These are phyloP conservation scores for Pollenia griseotomentosa DNA, from an alignment of 2,888 invertebrate species.

Conservation along the genomic window DNA sequence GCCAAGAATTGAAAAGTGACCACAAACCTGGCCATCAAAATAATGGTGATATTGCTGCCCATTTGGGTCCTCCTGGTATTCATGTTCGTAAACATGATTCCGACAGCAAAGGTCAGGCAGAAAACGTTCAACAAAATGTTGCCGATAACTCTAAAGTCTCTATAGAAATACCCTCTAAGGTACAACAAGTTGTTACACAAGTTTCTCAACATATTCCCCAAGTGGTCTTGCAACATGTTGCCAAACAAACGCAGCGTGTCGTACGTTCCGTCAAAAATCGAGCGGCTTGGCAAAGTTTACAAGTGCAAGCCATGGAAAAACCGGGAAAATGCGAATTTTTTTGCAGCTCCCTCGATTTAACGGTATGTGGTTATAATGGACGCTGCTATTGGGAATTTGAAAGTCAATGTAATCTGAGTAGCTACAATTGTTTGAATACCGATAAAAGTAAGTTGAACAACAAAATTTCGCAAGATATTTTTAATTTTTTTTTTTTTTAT, in stretches of 20 bases:
- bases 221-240: slow-evolving; percentile 65
- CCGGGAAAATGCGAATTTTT: slow-evolving; percentile 75
- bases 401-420: slow-evolving; percentile 77
- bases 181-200: slow-evolving; percentile 49
- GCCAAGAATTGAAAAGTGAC: neutral
- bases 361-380: slow-evolving; percentile 78
- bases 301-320: slow-evolving; percentile 19
- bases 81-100: neutral
- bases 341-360: slow-evolving; percentile 75
- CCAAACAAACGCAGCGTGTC: slow-evolving; percentile 32
- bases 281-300: neutral
- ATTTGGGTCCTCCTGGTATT: neutral
- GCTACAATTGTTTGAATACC: slow-evolving; percentile 80
- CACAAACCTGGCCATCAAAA: neutral
- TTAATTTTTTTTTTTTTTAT: neutral
- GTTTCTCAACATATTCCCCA: slow-evolving; percentile 63
- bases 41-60: neutral
- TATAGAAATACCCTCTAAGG: slow-evolving; percentile 26
- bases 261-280: slow-evolving; percentile 14
- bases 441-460: slow-evolving; percentile 71
- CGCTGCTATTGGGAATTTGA: slow-evolving; percentile 78
- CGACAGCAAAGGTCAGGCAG: neutral
- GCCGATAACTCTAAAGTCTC: neutral
- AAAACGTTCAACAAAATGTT: neutral
- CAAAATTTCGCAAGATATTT: neutral